Conservation (phyloP, 2,888 invertebrate species). For the Theretra japonica region DNA sequence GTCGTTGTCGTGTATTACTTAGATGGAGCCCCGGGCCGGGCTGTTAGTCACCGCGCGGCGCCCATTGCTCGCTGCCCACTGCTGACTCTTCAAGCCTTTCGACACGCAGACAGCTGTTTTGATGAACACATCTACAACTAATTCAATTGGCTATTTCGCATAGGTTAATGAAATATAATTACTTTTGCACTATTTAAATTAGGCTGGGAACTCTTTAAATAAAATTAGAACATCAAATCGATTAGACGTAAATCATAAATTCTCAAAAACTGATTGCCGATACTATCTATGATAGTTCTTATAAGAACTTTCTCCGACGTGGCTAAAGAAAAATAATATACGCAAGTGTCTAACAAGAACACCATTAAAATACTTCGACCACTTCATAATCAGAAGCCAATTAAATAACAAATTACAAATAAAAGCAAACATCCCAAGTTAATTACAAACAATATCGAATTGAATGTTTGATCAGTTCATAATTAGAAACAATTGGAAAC, state of each 20-base stretch:
- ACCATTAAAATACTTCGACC: slow-evolving; percentile 52
- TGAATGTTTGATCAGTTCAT: slow-evolving; percentile 78
- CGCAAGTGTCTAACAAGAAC: slow-evolving; percentile 47
- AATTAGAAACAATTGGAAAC: slow-evolving; percentile 82
- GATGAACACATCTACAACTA: neutral
- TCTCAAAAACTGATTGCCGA: neutral
- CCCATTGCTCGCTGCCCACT: slow-evolving; percentile 48
- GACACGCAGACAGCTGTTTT: neutral
- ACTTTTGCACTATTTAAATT: too few relatives aligned
- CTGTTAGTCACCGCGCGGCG: slow-evolving; percentile 69
- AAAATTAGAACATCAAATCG: neutral
- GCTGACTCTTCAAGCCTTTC: neutral
- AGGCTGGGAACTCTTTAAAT: too few relatives aligned
- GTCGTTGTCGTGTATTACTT: slow-evolving; percentile 72
- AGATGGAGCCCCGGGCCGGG: slow-evolving; percentile 67
- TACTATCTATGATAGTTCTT: slow-evolving; percentile 20
- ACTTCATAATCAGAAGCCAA: slow-evolving; percentile 74
- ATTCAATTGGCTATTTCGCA: neutral
- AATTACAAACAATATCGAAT: slow-evolving; percentile 79
- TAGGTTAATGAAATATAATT: too few relatives aligned
- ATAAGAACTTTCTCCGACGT: slow-evolving; percentile 22
- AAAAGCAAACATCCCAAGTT: slow-evolving; percentile 69
- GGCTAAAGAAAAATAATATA: slow-evolving; percentile 37
- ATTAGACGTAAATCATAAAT: neutral
- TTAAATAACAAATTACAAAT: slow-evolving; percentile 78